phyloP scores from a whole-genome alignment of 2,797 vertebrate species.

The Ctenopoma multispine region DNA sequence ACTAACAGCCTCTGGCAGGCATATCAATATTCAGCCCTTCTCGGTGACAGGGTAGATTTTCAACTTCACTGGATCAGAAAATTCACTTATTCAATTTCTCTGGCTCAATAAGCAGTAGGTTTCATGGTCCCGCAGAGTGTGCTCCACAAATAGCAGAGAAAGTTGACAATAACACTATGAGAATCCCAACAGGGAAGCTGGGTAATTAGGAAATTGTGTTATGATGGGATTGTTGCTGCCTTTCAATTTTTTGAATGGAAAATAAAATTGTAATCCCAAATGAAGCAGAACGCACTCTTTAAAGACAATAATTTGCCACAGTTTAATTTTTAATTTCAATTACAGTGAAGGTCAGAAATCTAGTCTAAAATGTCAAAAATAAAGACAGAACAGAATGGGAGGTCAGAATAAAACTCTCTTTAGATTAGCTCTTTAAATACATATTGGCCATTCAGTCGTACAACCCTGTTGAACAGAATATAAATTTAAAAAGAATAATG shows the following conservation, averaged over 20 bases:
- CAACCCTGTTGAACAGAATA: neutral
- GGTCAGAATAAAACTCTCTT: neutral
- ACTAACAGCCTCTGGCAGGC: constrained; percentile 16
- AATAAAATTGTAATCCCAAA: constrained; percentile 13
- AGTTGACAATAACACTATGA: constrained; percentile 31
- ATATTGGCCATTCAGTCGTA: neutral
- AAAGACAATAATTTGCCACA: neutral
- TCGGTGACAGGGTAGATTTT: constrained; percentile 46
- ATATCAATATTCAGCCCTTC: constrained; percentile 49
- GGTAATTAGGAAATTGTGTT: constrained; percentile 37
- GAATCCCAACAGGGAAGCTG: neutral
- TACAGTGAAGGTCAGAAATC: neutral
- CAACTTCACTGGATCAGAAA: constrained; percentile 64
- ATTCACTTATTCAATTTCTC: constrained; percentile 54
- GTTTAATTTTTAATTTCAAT: neutral
- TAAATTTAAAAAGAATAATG: neutral
- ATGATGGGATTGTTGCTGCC: constrained; percentile 39
- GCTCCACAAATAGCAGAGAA: constrained; percentile 1
- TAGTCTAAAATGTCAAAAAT: too few relatives aligned
- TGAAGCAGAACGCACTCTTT: neutral
- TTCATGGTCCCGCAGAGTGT: constrained; percentile 10
- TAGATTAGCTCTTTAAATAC: neutral
- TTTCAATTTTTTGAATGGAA: constrained; percentile 24
- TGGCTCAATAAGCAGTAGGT: constrained; percentile 44
- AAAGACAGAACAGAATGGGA: neutral